Base-by-base conservation (phyloP, 2,888 invertebrate species). In the Leptodirus hochenwartii region DNA sequence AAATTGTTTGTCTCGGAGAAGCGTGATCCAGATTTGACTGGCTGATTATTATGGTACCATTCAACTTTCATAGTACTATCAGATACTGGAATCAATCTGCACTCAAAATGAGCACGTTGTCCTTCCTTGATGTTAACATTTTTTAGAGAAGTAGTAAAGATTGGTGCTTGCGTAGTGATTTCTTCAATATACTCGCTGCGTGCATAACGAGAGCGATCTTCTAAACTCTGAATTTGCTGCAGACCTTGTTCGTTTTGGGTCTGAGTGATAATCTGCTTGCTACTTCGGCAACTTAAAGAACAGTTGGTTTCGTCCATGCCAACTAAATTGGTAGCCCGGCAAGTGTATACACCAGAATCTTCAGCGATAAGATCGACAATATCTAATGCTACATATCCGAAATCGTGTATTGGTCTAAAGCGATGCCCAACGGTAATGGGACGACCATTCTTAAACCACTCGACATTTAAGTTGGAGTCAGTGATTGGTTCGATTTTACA, bases 301-400 rank as follows among this genome's bases (percentile, higher is more conserved):
- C 82, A 82, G 32, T 64, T 68, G 2, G 79, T 80, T 59, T 88
- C 88, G 49, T 87, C 91, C 36, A 71, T 70, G 26, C 98, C 98
- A 15, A 84, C 69, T 15, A 80, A 61, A 50, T 95, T 98, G 2
- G 80, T 78, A 12, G 95, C 91, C 34, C 87, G 68, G 50, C 93
- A 90, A 3, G 91, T 93, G 54, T 96, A 98, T 13, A 77, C 69
- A 27, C 87, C 93, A 1, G 81, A 76, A 56, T 98, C 96, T 62
- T 96, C 95, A 31, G 91, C 85, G 50, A 93, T 93, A 31, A 91
- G 63, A 51, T 93, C 93, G 40, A 93, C 75, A 38, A 98, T 87
- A 49, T 96, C 96, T 37, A 99, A 64, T 10, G 95, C 93, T 13
- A 96, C 96, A 51, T 93, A 96, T 22, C 96, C 96, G 56, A 98